Conservation (phyloP, 2,797 vertebrate species). For the Enteromius afrohamiltoni region DNA sequence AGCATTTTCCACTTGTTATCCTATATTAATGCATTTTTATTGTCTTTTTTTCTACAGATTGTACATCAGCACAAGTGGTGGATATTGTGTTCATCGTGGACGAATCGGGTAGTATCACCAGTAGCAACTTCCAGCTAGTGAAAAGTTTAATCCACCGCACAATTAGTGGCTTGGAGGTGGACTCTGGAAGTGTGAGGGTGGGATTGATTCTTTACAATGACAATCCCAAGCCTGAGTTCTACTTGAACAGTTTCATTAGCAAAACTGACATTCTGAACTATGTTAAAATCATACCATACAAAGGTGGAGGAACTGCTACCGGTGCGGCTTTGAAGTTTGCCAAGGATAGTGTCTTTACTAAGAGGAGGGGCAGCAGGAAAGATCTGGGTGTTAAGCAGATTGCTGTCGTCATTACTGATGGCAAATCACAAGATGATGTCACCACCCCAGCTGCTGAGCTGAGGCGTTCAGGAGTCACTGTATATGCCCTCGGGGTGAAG, state of each 20-base stretch:
- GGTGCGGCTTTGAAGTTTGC: constrained; percentile 79
- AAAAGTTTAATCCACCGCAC: constrained; percentile 78
- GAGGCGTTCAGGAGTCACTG: constrained; percentile 68
- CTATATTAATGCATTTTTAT: constrained; percentile 25
- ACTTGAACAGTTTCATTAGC: constrained; percentile 74
- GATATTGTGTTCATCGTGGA: constrained; percentile 86
- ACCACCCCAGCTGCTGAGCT: constrained; percentile 70
- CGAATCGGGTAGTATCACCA: constrained; percentile 74
- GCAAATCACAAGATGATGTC: constrained; percentile 75
- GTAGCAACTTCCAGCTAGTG: constrained; percentile 75
- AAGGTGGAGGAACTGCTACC: constrained; percentile 69
- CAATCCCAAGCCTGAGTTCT: constrained; percentile 68
- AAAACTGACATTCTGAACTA: constrained; percentile 75
- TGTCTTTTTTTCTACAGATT: constrained; percentile 71
- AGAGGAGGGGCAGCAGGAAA: constrained; percentile 72
- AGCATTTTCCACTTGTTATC: not conserved
- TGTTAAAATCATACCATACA: constrained; percentile 78
- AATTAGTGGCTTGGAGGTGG: constrained; percentile 72
- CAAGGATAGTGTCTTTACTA: constrained; percentile 69
- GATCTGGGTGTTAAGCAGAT: constrained; percentile 75
- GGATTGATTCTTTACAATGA: constrained; percentile 79
- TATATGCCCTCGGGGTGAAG: constrained; percentile 80
- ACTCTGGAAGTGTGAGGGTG: constrained; percentile 68
- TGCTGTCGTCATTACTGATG: constrained; percentile 81
- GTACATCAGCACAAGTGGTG: constrained; percentile 71